phyloP scores from a whole-genome alignment of 2,797 vertebrate species.

The Chloroceryle inda region DNA sequence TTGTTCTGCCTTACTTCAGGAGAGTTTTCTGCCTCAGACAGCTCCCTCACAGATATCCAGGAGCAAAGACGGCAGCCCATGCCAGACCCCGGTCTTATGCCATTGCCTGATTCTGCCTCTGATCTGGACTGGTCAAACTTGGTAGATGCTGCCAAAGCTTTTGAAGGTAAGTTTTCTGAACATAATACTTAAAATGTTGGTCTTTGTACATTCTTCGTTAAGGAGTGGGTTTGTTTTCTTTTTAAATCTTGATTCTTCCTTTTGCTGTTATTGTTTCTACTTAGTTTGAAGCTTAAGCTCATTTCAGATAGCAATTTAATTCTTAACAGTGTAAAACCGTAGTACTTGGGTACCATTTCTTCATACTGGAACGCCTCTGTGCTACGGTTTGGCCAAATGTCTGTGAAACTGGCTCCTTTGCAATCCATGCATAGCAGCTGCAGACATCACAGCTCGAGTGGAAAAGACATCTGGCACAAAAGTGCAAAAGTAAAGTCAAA shows the following conservation, averaged over 20 bases:
- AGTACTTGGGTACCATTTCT: not conserved
- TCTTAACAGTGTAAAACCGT: not conserved
- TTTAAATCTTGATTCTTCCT: not conserved
- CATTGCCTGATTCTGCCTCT: constrained; percentile 90
- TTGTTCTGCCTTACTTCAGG: constrained; percentile 77
- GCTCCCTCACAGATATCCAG: constrained; percentile 89
- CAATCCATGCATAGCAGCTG: not conserved
- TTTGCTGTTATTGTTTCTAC: not conserved
- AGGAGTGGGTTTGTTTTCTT: not conserved
- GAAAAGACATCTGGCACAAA: not conserved
- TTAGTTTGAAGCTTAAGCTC: not conserved
- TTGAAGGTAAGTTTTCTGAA: constrained; percentile 88
- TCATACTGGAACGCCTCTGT: not conserved
- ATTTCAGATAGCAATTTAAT: not conserved
- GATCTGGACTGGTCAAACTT: constrained; percentile 97
- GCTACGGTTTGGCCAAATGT: not conserved
- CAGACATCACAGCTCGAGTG: not conserved
- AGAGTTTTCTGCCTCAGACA: constrained; percentile 91
- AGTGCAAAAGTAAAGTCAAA: not conserved
- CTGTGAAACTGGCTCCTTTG: not conserved
- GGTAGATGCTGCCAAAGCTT: constrained; percentile 96
- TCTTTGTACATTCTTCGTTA: not conserved
- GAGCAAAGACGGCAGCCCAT: constrained; percentile 87
- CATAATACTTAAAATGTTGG: not conserved
- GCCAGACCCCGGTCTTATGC: constrained; percentile 92